Evolutionary conservation across 2,113 vertebrate species (phyloP).

Genomic region (Tachuris rubrigastra): DNA sequence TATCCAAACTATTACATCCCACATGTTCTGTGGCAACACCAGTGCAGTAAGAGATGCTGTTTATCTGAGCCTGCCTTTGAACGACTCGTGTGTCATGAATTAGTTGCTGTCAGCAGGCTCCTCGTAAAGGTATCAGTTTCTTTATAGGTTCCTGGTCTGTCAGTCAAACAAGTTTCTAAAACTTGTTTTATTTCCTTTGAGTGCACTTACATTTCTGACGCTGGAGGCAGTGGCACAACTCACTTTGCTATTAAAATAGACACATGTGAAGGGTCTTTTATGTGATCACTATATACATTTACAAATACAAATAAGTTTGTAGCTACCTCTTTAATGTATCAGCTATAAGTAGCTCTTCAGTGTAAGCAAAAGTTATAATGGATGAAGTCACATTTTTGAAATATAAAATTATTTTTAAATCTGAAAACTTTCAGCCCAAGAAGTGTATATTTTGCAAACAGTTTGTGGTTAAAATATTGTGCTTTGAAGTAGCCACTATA

Average conservation of each 20-base stretch:
- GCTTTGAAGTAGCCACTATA: conserved; percentile 69
- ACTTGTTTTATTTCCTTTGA: conserved; percentile 10
- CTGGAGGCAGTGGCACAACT: conserved; percentile 1
- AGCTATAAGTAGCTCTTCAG: not conserved
- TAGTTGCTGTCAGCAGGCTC: conserved; percentile 11
- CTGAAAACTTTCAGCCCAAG: conserved; percentile 61
- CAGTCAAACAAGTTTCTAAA: conserved; percentile 10
- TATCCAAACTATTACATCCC: conserved; percentile 49
- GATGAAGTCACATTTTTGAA: conserved; percentile 46
- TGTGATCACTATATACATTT: not conserved
- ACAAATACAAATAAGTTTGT: not conserved
- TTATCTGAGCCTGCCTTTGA: conserved; percentile 21
- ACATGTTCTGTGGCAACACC: conserved; percentile 15
- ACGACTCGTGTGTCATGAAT: not conserved
- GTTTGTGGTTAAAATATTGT: conserved; percentile 69
- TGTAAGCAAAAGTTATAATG: conserved; percentile 52
- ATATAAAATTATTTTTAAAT: conserved; percentile 70
- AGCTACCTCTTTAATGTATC: conserved; percentile 39
- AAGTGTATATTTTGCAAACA: conserved; percentile 49
- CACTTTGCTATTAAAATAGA: conserved; percentile 48
- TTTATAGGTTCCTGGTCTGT: not conserved
- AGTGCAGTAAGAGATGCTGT: not conserved
- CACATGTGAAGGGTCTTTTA: not conserved
- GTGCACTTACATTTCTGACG: conserved; percentile 36
- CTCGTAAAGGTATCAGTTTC: not conserved